Evolutionary conservation across 2,888 invertebrate species (phyloP).

Genomic region (Dermolepida albohirtum): DNA sequence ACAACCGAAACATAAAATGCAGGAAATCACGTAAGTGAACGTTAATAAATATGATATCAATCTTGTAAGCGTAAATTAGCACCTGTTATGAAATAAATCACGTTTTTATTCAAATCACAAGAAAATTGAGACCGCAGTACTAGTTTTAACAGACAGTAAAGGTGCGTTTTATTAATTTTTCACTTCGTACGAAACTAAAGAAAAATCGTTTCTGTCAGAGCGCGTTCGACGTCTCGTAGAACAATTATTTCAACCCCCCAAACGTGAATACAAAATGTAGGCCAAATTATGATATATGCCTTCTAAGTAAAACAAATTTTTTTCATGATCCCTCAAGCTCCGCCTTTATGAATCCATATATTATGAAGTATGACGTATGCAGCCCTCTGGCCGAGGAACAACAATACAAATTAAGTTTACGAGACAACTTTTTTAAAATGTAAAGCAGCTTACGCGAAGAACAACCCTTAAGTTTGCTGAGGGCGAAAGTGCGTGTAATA

Average conservation of each 20-base stretch:
- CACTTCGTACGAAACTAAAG: too few relatives aligned
- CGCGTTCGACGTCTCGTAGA: too few relatives aligned
- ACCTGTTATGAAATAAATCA: too few relatives aligned
- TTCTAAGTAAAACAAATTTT: constrained; percentile 41
- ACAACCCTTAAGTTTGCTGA: constrained; percentile 16
- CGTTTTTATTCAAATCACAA: too few relatives aligned
- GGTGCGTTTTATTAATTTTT: too few relatives aligned
- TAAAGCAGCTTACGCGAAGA: not conserved
- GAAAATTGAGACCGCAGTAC: too few relatives aligned
- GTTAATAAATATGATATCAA: too few relatives aligned
- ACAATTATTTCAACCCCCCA: constrained; percentile 1
- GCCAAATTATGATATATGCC: constrained; percentile 20
- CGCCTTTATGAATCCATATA: constrained; percentile 59
- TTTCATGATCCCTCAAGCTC: constrained; percentile 46
- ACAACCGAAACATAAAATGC: too few relatives aligned
- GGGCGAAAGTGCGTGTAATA: constrained; percentile 12
- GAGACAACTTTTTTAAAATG: constrained; percentile 33
- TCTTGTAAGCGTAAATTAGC: too few relatives aligned
- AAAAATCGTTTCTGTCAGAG: too few relatives aligned
- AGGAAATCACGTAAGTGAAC: too few relatives aligned
- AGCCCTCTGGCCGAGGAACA: constrained; percentile 43
- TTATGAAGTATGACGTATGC: constrained; percentile 51
- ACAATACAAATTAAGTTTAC: constrained; percentile 42
- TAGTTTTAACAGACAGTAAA: too few relatives aligned
- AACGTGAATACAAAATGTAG: constrained; percentile 13